phyloP scores from a whole-genome alignment of 2,113 vertebrate species.

The Hippocampus mohnikei region DNA sequence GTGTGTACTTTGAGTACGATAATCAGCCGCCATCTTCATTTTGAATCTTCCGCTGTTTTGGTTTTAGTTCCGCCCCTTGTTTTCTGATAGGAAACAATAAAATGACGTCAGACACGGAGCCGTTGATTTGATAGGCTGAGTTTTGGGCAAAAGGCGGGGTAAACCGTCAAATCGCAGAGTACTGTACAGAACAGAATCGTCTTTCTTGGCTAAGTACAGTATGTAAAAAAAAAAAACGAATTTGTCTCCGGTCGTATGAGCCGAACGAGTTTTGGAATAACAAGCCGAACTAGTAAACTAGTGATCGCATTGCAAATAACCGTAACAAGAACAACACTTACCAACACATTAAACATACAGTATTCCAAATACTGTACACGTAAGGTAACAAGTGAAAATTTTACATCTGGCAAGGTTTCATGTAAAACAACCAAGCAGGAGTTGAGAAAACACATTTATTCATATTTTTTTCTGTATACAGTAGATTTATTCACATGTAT shows the following conservation, averaged over 20 bases:
- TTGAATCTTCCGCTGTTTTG: constrained; percentile 71
- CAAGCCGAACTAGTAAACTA: too few species aligned
- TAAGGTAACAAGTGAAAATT: neutral
- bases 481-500: constrained; percentile 29
- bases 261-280: too few species aligned
- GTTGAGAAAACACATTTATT: constrained; percentile 33
- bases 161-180: too few species aligned
- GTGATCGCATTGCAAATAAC: too few species aligned
- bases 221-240: too few species aligned
- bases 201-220: too few species aligned
- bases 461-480: neutral
- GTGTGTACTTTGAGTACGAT: constrained; percentile 36
- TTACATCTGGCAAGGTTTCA: neutral
- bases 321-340: too few species aligned
- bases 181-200: too few species aligned
- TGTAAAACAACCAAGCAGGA: neutral
- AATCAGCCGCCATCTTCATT: constrained; percentile 71
- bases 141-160: too few species aligned
- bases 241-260: too few species aligned
- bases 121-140: neutral
- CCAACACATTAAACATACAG: too few species aligned
- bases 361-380: too few species aligned
- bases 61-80: constrained; percentile 15
- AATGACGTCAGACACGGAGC: neutral
- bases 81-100: constrained; percentile 38